Conservation (phyloP, 2,888 invertebrate genomes). For the Mylabris sibirica region DNA sequence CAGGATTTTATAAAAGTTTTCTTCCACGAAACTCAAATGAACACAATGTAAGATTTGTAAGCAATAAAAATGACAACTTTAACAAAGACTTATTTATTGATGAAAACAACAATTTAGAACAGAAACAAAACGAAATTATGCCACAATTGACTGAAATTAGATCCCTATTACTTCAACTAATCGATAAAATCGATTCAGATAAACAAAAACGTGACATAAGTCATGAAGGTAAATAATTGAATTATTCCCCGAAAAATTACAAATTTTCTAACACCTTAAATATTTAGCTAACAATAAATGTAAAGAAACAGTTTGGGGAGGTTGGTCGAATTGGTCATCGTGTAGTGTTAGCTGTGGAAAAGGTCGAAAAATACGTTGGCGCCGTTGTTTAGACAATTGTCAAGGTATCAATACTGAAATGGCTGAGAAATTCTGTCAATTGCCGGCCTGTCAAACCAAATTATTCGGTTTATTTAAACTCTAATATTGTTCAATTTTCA, state of each 20-base stretch:
- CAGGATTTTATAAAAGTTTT: constrained; percentile 15
- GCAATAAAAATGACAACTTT: constrained; percentile 39
- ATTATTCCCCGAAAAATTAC: not conserved
- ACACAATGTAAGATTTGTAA: constrained; percentile 40
- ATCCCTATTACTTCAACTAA: not conserved
- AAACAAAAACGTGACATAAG: constrained; percentile 16
- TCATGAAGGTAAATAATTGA: not conserved
- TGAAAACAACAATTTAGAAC: constrained; percentile 1
- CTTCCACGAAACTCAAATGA: constrained; percentile 26
- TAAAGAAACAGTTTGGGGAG: constrained; percentile 55
- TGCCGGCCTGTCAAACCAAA: constrained; percentile 61
- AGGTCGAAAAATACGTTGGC: constrained; percentile 67
- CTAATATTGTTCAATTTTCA: constrained; percentile 18
- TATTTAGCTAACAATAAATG: not conserved
- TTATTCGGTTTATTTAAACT: constrained; percentile 55
- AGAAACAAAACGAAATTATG: not conserved
- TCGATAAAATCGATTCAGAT: not conserved
- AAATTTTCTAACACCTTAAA: not conserved
- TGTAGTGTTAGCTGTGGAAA: constrained; percentile 71
- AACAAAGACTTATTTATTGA: constrained; percentile 36
- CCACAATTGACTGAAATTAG: constrained; percentile 15
- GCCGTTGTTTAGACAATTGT: constrained; percentile 63
- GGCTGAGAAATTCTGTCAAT: constrained; percentile 63
- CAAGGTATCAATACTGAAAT: constrained; percentile 62
- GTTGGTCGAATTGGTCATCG: constrained; percentile 70